Evolutionary conservation across 1,140 invertebrate genomes (phyloP), one percentile per base, ranked within the genome.

Genomic region (Drosophila burlai): DNA sequence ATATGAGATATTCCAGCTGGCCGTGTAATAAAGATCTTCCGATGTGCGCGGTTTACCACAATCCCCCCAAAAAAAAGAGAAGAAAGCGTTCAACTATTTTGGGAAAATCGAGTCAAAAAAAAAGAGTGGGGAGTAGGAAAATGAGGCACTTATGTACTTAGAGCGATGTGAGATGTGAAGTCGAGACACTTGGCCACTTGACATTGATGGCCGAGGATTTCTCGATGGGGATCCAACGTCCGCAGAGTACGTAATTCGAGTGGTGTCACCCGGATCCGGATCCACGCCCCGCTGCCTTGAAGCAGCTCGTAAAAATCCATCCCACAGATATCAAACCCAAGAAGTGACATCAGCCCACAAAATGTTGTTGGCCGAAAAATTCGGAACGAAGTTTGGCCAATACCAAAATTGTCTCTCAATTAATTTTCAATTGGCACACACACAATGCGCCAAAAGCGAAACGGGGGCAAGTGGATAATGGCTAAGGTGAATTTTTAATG

Each of bases 391-490:
- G 42, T 81, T 77, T 76, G 72, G 60, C 65, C 69, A 62, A 58
- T 79, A 76, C 83, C 59, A 78, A 67, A 74, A 58, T 76, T 77
- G 81, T 71, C 84, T 76, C 76, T 63, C 61, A 68, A 83, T 87
- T 87, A 69, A 86, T 86, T 87, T 83, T 76, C 83, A 86, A 80
- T 75, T 86, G 83, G 66, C 83, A 83, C 83, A 86, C 67, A 76
- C 80, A 86, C 66, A 73, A 63, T 49, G 29, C 60, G 42, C 45
- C 45, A 65, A 67, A 67, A 54, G 13, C 55, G 50, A 63, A 65
- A 36, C 24, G 24, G 61, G 38, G 45, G 54, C 79, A 81, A 40
- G 46, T 24, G n/a, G 11, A 3, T 4, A 72, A 52, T 18, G 11
- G 13, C 4, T 8, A 72, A 52, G 15, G 9, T 31, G 65, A 54